phyloP scores from a whole-genome alignment of 2,797 vertebrate species.

The Coranthus polyacanthus region DNA sequence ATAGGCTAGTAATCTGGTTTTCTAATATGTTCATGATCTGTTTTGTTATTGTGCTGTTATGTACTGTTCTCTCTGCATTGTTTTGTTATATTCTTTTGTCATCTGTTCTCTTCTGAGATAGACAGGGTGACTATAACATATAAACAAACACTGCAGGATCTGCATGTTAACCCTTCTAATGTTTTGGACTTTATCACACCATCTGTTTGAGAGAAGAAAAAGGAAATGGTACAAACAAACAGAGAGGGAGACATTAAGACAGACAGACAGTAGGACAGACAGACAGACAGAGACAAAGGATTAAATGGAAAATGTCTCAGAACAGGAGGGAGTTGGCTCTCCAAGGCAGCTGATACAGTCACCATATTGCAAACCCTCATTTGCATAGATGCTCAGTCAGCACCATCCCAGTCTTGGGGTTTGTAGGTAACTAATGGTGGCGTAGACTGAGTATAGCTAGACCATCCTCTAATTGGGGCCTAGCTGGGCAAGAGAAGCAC shows the following conservation, averaged over 20 bases:
- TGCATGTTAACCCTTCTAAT: slow-evolving; percentile 53
- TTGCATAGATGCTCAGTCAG: slow-evolving; percentile 80
- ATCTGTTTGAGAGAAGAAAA: slow-evolving; percentile 50
- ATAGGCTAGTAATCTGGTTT: slow-evolving; percentile 2
- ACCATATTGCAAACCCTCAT: slow-evolving; percentile 70
- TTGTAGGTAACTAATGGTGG: slow-evolving; percentile 78
- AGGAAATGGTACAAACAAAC: slow-evolving; percentile 27
- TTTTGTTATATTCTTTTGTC: not conserved
- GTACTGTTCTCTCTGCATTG: slow-evolving; percentile 5
- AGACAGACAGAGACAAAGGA: slow-evolving; percentile 41
- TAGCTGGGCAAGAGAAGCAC: not conserved
- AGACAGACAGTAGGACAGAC: slow-evolving; percentile 20
- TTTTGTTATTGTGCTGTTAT: slow-evolving; percentile 27
- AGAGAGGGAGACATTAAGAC: slow-evolving; percentile 28
- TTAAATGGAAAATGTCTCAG: slow-evolving; percentile 49
- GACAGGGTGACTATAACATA: slow-evolving; percentile 36
- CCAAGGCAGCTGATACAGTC: slow-evolving; percentile 50
- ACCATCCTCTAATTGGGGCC: slow-evolving; percentile 39
- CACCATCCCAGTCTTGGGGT: slow-evolving; percentile 71
- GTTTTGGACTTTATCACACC: slow-evolving; percentile 36
- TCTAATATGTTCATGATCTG: slow-evolving; percentile 14
- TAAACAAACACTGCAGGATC: slow-evolving; percentile 45
- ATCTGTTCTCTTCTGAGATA: slow-evolving; percentile 24
- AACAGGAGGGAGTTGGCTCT: slow-evolving; percentile 59
- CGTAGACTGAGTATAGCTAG: slow-evolving; percentile 53